Conservation (phyloP, 2,113 vertebrate genomes). For the Mustelus asterias region DNA sequence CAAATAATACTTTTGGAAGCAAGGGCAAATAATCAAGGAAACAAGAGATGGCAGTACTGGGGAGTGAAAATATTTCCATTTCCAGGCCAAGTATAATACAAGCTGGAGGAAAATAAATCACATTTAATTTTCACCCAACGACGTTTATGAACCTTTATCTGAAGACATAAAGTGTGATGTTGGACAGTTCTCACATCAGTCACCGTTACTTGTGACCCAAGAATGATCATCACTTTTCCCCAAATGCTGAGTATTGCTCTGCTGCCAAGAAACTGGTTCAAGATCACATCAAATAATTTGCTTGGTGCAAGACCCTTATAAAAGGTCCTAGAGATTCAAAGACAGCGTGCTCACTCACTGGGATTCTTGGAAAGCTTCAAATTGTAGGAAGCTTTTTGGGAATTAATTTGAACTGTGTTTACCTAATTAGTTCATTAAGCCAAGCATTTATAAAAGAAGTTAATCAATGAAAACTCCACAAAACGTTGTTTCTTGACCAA, state of each 20-base stretch:
- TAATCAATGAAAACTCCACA: not conserved
- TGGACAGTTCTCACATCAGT: not conserved
- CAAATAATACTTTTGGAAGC: not conserved
- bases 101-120: not conserved
- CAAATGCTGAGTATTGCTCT: not conserved
- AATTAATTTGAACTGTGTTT: not conserved
- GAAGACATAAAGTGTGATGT: not conserved
- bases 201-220: not conserved
- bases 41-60: not conserved
- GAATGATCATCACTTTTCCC: not conserved
- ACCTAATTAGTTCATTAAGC: not conserved
- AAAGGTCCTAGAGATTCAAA: not conserved
- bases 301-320: not conserved
- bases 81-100: not conserved
- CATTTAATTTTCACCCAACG: not conserved
- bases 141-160: not conserved
- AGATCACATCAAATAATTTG: not conserved
- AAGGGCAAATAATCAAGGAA: not conserved
- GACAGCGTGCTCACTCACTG: not conserved
- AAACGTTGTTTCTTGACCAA: not conserved
- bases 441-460: not conserved
- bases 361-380: not conserved
- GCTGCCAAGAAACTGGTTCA: not conserved
- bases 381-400: not conserved
- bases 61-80: not conserved